Conservation (phyloP, 1,140 invertebrate species). For the Macrotrachela quadricornifera region DNA sequence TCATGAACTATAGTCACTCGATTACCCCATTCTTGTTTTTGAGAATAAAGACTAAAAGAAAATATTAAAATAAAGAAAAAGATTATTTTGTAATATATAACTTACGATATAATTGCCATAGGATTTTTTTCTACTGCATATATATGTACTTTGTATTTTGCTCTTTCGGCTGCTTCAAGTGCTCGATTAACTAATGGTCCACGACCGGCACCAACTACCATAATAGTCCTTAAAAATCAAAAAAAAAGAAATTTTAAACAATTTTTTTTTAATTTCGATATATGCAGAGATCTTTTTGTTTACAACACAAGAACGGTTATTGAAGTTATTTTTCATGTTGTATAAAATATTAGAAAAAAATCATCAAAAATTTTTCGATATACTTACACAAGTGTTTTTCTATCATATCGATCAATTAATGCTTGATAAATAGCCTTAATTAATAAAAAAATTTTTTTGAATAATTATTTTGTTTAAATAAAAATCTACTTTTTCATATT, state of each 20-base stretch:
- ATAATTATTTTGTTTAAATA: background rate
- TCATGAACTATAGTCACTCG: constrained; percentile 47
- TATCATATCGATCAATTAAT: constrained; percentile 37
- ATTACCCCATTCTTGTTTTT: constrained; percentile 58
- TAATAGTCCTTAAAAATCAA: constrained; percentile 15
- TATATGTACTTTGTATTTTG: constrained; percentile 39
- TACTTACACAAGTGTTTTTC: constrained; percentile 25
- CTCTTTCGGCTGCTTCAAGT: constrained; percentile 51
- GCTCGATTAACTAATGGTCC: constrained; percentile 70
- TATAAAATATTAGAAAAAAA: too few species aligned
- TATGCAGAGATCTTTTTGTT: too few species aligned
- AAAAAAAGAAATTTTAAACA: background rate
- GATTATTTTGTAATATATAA: constrained; percentile 10
- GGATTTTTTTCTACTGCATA: constrained; percentile 96
- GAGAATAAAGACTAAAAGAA: constrained; percentile 22
- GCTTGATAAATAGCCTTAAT: constrained; percentile 41
- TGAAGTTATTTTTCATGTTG: too few species aligned
- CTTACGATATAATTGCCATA: constrained; percentile 68
- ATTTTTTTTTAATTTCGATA: too few species aligned
- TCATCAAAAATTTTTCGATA: too few species aligned
- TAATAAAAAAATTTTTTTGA: background rate
- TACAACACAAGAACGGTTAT: too few species aligned
- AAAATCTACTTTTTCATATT: constrained; percentile 52
- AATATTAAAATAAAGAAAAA: constrained; percentile 1
- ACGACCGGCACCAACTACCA: constrained; percentile 49